Evolutionary conservation across 1,140 invertebrate species (phyloP), one percentile per base, ranked within the genome.

Genomic region (Heterodera carotae): DNA sequence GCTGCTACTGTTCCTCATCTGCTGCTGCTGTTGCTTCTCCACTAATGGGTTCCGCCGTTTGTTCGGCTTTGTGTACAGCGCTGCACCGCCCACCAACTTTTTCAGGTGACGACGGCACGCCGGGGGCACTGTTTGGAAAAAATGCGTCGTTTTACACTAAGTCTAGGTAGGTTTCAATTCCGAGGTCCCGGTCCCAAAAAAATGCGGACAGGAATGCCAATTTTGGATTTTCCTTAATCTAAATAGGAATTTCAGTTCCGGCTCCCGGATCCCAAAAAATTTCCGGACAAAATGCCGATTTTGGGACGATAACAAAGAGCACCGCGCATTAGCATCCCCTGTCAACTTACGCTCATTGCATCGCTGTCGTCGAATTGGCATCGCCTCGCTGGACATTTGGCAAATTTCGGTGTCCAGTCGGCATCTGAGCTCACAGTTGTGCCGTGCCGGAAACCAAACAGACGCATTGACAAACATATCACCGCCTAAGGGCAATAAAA

Each of bases 371-470:
- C 78, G 33, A 43, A 78, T 60, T 7, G n/a, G 25, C 22, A 60
- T 27, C 29, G 36, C 22, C 53, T 70, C 48, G 18, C 68, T 43
- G 36, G 25, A 48, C 68, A 80, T 79, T 59, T 79, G 78, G 48
- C 78, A 79, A 75, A 79, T 79, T 43, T 79, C 69, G 27, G 64
- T 43, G 53, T 59, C 71, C 34, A 78, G 64, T 1, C 36, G 66
- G 31, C 78, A 79, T 48, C 79, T 60, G 56, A 79, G 60, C n/a
- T 81, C 29, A 25, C 78, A 79, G 29, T 79, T 79, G 27, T 73
- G 39, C 33, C 69, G 76, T 34, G 78, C 78, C 34, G 78, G 78
- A 48, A 79, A 27, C 78, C 78, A 79, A 10, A n/a, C n/a, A n/a
- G 78, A 36, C 4, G 69, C 12, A 76, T 79, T 60, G 25, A 25